Conservation (phyloP, 2,113 vertebrate species). For the Rhegmatorhina hoffmannsi region DNA sequence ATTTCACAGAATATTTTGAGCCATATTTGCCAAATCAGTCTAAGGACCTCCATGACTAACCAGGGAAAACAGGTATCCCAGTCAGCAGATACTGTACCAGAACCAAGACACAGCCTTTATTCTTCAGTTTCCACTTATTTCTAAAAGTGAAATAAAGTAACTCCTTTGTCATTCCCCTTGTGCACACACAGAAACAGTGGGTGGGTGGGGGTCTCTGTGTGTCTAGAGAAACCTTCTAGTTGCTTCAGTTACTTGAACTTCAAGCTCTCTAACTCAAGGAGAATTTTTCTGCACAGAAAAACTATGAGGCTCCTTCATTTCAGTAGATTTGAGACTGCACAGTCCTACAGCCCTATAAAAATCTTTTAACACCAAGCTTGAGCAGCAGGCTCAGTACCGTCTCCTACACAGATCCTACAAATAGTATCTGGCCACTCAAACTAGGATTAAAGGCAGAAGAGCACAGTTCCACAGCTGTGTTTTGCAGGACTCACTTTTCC, state of each 20-base stretch:
- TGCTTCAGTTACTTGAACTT: background rate
- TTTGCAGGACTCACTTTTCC: background rate
- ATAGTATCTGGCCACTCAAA: background rate
- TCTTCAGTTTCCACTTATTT: background rate
- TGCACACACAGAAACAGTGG: background rate
- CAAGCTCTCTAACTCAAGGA: background rate
- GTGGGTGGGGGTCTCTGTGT: background rate
- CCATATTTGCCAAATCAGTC: background rate
- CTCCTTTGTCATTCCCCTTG: background rate
- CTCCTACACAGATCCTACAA: background rate
- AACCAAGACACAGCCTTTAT: background rate
- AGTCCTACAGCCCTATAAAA: background rate
- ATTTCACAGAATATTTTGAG: background rate
- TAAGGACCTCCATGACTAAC: background rate
- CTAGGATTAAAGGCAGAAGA: background rate
- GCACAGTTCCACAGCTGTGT: background rate
- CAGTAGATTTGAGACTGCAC: background rate
- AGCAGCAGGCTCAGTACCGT: background rate
- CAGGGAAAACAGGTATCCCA: background rate
- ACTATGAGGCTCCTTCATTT: background rate
- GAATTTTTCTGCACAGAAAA: background rate
- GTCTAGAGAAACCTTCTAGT: background rate
- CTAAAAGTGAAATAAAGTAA: background rate
- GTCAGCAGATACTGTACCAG: background rate
- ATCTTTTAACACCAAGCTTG: background rate